Percentiles rank a stretch among this genome's conserved stretches.
phyloP scores from a whole-genome alignment of 2,888 invertebrate species.

The Ceriagrion tenellum region DNA sequence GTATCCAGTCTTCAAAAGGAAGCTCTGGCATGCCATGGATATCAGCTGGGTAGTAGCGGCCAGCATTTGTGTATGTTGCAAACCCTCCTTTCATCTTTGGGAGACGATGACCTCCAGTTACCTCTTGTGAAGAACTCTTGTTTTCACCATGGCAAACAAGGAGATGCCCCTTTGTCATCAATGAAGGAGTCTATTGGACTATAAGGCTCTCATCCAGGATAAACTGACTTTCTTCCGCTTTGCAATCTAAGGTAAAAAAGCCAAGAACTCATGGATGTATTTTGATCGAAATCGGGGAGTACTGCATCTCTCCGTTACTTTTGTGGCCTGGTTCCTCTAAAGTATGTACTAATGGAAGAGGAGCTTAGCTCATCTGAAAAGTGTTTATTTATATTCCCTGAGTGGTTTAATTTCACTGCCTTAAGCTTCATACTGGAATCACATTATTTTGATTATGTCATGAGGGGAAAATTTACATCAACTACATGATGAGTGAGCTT shows the following conservation, averaged over 20 bases:
- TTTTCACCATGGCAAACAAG: not conserved
- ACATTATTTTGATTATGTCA: not conserved
- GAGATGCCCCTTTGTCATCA: not conserved
- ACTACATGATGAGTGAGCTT: not conserved
- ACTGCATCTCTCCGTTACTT: not conserved
- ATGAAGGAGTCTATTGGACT: not conserved
- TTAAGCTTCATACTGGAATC: not conserved
- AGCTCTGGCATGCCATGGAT: not conserved
- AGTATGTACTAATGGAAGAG: not conserved
- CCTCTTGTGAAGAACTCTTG: not conserved
- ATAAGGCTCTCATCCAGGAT: not conserved
- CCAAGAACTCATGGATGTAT: not conserved
- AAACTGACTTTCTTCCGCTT: not conserved
- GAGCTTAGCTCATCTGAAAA: not conserved
- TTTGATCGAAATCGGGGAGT: not conserved
- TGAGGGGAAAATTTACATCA: not conserved
- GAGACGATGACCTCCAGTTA: not conserved
- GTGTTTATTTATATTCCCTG: not conserved
- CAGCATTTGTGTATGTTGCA: not conserved
- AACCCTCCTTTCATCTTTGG: not conserved
- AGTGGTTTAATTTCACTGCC: not conserved
- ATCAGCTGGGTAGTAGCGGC: not conserved
- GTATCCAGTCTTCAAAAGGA: not conserved
- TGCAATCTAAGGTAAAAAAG: constrained; percentile 3
- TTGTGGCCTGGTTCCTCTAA: not conserved